phyloP scores from a whole-genome alignment of 2,113 vertebrate genomes.

The Callipepla californica region DNA sequence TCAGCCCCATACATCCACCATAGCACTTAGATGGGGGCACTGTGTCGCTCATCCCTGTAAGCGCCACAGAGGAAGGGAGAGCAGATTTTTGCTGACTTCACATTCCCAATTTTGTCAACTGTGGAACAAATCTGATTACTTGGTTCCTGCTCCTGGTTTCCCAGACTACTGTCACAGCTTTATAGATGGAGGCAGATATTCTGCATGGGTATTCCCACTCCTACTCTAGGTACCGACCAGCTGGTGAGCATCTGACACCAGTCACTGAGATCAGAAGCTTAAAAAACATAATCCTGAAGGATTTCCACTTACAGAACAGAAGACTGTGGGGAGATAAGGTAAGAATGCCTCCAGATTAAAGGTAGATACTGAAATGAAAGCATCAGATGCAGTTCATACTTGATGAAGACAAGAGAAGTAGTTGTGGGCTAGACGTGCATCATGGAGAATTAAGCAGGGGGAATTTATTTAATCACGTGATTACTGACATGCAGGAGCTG shows the following conservation, averaged over 20 bases:
- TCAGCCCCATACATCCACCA: neutral
- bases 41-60: neutral
- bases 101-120: neutral
- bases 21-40: neutral
- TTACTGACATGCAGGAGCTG: neutral
- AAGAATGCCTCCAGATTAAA: neutral
- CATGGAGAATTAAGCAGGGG: rapidly evolving
- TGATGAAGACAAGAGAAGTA: neutral
- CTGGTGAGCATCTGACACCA: neutral
- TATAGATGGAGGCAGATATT: neutral
- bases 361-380: neutral
- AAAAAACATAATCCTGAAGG: neutral
- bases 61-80: neutral
- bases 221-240: too few relatives aligned
- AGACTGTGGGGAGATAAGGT: neutral
- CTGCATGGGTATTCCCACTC: neutral
- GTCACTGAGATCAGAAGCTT: neutral
- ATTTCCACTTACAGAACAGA: neutral
- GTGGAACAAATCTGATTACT: neutral
- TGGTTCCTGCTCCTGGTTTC: neutral
- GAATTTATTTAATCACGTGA: rapidly evolving
- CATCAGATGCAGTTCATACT: neutral
- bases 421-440: neutral
- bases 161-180: neutral
- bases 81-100: neutral